Evolutionary conservation across 2,797 vertebrate genomes (phyloP), one percentile per base, ranked within the genome.

Genomic region (Epinephelus awoara): DNA sequence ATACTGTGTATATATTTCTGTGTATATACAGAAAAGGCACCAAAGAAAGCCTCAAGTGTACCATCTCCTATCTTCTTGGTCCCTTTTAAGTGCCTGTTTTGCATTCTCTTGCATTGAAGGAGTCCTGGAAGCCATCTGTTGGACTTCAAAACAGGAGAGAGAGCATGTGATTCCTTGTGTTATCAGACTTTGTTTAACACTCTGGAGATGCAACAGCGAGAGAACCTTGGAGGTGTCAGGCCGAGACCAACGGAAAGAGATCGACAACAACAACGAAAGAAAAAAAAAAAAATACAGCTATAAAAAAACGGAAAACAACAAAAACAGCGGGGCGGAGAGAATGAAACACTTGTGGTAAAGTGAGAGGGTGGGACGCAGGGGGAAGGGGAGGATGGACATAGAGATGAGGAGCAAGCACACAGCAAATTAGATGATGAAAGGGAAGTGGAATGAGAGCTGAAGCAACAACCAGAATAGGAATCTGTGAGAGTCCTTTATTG

Each of bases 81-180:
- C 9, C 56, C 59, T 46, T 69, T 67, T 66, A 38, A 56, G 44
- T 73, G 25, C 18, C 57, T 69, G 66, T 66, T 82, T 73, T 76
- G 54, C 52, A 68, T 82, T 79, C 19, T 56, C 7, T 8, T 46
- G 44, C 59, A 67, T 68, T 78, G 51, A 83, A 77, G 64, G 67
- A 79, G 79, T 79, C 72, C 77, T 91, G 87, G 68, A 63, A 75
- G 44, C 81, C 90, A 92, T 89, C 88, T 91, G 88, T 85, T 82
- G 58, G 62, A 70, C 46, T 42, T 65, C 18, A 46, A 74, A 70
- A 50, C 47, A 52, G 1, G 21, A 66, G n/a, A 75, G n/a, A 75
- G 21, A 23, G 66, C 25, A 69, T 72, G 65, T 17, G 70, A 76
- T 54, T 81, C 58, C 29, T 50, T 34, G 55, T 55, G 67, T 82